A percentile compares a stretch with the other conserved stretches of the same genome.
Conservation (phyloP, 2,888 invertebrate species). For the Agrilus biguttatus region DNA sequence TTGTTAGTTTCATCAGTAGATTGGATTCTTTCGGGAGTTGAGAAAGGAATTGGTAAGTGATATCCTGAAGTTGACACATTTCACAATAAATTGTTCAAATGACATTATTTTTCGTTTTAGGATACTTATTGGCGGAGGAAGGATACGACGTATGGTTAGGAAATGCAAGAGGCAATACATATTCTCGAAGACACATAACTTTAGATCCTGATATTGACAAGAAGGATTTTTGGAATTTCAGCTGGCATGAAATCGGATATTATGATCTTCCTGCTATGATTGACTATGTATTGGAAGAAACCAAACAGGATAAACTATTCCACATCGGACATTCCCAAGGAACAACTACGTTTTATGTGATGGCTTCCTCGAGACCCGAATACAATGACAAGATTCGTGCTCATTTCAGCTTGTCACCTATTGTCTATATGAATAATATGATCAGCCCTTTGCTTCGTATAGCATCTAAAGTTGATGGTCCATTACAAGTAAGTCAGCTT, state of each 20-base stretch:
- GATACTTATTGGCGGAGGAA: slow-evolving; percentile 30
- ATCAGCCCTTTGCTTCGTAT: slow-evolving; percentile 21
- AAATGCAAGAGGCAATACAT: slow-evolving; percentile 43
- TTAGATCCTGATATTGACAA: slow-evolving; percentile 12
- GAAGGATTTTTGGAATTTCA: slow-evolving; percentile 30
- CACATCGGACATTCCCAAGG: too few relatives aligned
- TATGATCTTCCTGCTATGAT: slow-evolving; percentile 71
- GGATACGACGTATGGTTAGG: slow-evolving; percentile 41
- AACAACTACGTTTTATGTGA: too few relatives aligned
- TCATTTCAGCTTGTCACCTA: slow-evolving; percentile 55
- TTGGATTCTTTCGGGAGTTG: too few relatives aligned
- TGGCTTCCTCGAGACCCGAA: too few relatives aligned
- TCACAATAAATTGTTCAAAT: too few relatives aligned
- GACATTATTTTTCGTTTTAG: slow-evolving; percentile 21
- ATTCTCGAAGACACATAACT: slow-evolving; percentile 35
- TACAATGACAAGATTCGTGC: too few relatives aligned
- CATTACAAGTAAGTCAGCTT: slow-evolving; percentile 35
- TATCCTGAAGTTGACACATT: slow-evolving; percentile 25
- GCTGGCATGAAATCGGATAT: slow-evolving; percentile 72
- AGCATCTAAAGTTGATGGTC: slow-evolving; percentile 19
- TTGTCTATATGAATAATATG: slow-evolving; percentile 40
- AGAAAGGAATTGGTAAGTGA: too few relatives aligned
- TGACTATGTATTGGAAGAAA: slow-evolving; percentile 47
- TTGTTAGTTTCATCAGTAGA: slow-evolving; percentile 33
- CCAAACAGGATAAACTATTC: slow-evolving; percentile 40